Evolutionary conservation across 2,797 vertebrate genomes (phyloP), one percentile per base, ranked within the genome.

Genomic region (Chrosomus eos): DNA sequence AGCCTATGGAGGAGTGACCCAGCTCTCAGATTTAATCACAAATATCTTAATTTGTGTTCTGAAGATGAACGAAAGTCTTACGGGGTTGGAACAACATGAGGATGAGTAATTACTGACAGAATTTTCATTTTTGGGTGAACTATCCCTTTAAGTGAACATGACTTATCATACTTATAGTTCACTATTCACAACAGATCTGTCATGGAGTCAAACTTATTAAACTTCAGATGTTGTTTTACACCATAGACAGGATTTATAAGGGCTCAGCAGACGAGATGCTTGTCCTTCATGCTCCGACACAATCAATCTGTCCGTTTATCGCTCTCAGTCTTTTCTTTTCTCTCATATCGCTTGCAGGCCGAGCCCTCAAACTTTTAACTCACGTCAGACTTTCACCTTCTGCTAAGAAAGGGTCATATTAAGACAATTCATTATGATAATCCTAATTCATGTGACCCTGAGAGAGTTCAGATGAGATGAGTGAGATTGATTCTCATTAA

Each of bases 401-500:
- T 74, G 62, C 64, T 38, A 71, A 80, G 55, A 67, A 71, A 60
- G 18, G 18, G 45, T 45, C 45, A 71, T 43, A 80, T 86, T 78
- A 74, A 67, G 40, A 68, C 81, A 82, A 84, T 79, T 86, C 78
- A 67, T 85, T 83, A 81, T 26, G 48, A 78, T 81, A 79, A 81
- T 86, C 36, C 73, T 79, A 73, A 81, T 86, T 87, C 67, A 70
- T 87, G 72, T 45, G 62, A 76, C 74, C 40, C 68, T 68, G 73
- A 71, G 64, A 38, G 68, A 40, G 64, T 45, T 36, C 36, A 21
- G 28, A 78, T 68, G 66, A 83, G 48, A 33, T 0, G 31, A 78
- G 23, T 19, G 71, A 81, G 81, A 86, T 70, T 74, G 88, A 58
- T 89, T 83, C 83, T 85, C 72, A 78, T 83, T 83, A 85, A 72